phyloP scores from a whole-genome alignment of 2,888 invertebrate species.

The Chloroclystis v-ata region DNA sequence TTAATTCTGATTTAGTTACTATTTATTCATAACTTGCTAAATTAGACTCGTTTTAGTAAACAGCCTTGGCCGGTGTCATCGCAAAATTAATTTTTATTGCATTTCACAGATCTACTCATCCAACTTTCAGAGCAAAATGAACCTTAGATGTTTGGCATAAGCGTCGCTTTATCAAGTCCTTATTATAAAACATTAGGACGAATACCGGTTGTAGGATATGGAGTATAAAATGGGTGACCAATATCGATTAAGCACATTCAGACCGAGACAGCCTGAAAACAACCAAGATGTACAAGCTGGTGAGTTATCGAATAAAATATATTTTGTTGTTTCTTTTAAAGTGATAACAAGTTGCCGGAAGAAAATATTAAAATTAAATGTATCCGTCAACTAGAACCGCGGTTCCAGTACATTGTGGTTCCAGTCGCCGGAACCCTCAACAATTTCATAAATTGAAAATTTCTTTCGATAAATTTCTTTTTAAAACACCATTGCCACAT shows the following conservation, averaged over 20 bases:
- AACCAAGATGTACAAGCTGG: slow-evolving; percentile 35
- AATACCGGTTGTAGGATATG: slow-evolving; percentile 32
- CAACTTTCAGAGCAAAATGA: slow-evolving; percentile 25
- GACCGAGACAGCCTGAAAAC: slow-evolving; percentile 31
- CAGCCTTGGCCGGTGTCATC: slow-evolving; percentile 30
- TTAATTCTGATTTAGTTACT: too few species aligned
- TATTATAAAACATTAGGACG: slow-evolving; percentile 20
- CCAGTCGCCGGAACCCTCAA: too few species aligned
- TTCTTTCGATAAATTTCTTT: too few species aligned
- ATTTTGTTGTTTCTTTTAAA: too few species aligned
- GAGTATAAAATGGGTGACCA: slow-evolving; percentile 33
- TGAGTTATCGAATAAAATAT: slow-evolving; percentile 24
- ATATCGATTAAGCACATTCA: slow-evolving; percentile 30
- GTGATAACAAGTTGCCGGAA: too few species aligned
- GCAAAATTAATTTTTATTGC: slow-evolving; percentile 34
- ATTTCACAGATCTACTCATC: slow-evolving; percentile 28
- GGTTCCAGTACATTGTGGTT: too few species aligned
- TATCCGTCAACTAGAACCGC: too few species aligned
- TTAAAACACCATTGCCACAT: too few species aligned
- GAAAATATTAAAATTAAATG: too few species aligned
- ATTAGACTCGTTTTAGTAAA: slow-evolving; percentile 31
- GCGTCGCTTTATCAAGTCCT: slow-evolving; percentile 25
- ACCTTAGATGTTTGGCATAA: slow-evolving; percentile 29
- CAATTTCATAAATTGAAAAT: too few species aligned
- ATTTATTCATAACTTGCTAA: too few species aligned